Evolutionary conservation across 2,888 invertebrate genomes (phyloP), one percentile per base, ranked within the genome.

Genomic region (Ophion costatus): DNA sequence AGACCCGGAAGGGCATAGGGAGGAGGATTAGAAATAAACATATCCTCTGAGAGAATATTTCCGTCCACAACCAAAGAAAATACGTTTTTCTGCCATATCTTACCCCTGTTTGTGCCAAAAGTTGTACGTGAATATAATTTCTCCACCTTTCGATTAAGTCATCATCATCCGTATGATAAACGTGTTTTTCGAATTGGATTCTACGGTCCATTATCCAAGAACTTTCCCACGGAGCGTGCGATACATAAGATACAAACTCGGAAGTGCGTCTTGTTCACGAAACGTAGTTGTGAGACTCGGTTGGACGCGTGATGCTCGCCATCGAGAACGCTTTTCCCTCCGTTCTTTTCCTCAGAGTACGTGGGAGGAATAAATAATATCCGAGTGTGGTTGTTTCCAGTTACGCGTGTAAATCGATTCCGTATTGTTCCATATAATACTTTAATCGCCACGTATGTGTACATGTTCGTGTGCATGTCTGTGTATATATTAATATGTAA

Each of bases 401-500:
- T 42, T 56, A 51, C 11, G 11, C 57, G 67, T 66, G 75, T 79
- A 64, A 83, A 83, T 83, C 79, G 83, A 83, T 69, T 83, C 45
- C 24, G 7, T 33, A 33, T 42, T 66, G 71, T 66, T 71, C 59
- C 42, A 71, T 42, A 69, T 29, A 69, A 70, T 22, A 66, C 33
- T 57, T 11, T 57, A 20, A 42, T 38, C 22, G 10, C 1, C 9
- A 42, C 22, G 29, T 22, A 38, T 66, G 20, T 57, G 29, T 57
- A 9, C 10, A 57, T 38, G 59, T 3, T 17, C 42, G 20, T 57
- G 22, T 61, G 38, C 59, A 10, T 22, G 22, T 9, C 4, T 33
- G 4, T 14, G n/a, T 29, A 1, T n/a, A 6, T 20, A 14, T 56
- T 11, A 5, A 51, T 6, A 57, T 17, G n/a, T 22, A 61, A 80